A percentile compares a stretch with the other conserved stretches of the same genome.
phyloP scores from a whole-genome alignment of 2,113 vertebrate species.

The Tor tambroides region DNA sequence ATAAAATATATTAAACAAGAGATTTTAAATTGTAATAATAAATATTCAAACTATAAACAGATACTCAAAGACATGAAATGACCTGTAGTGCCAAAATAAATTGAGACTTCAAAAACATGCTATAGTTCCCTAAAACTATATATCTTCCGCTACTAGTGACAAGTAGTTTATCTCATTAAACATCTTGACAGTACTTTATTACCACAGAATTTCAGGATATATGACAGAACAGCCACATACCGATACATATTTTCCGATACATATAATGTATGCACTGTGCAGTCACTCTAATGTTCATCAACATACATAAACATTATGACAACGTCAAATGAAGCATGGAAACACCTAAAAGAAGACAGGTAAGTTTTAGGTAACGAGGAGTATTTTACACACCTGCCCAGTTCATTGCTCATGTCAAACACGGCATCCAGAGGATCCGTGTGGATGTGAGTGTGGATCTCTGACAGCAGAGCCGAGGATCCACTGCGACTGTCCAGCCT shows the following conservation, averaged over 20 bases:
- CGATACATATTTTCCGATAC: no score
- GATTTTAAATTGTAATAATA: not conserved
- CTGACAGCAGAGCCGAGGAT: constrained; percentile 77
- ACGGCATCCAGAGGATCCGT: constrained; percentile 81
- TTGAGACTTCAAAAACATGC: not conserved
- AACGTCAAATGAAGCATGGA: not conserved
- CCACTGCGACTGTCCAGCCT: constrained; percentile 83
- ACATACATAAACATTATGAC: not conserved
- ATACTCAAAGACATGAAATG: not conserved
- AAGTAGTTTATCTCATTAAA: not conserved
- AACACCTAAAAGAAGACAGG: no score
- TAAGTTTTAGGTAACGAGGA: not conserved
- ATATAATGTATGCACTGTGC: no score
- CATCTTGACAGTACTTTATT: not conserved
- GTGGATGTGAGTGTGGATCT: constrained; percentile 83
- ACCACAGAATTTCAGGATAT: not conserved
- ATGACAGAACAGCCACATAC: not conserved
- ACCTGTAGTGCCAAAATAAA: not conserved
- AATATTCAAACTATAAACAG: not conserved
- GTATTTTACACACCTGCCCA: constrained; percentile 81
- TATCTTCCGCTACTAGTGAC: not conserved
- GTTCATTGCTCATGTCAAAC: constrained; percentile 83
- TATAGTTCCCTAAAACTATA: not conserved
- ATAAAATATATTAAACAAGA: no score
- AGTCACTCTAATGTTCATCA: not conserved